Base-by-base conservation (phyloP, 2,113 vertebrate species). In the Calypte anna region DNA sequence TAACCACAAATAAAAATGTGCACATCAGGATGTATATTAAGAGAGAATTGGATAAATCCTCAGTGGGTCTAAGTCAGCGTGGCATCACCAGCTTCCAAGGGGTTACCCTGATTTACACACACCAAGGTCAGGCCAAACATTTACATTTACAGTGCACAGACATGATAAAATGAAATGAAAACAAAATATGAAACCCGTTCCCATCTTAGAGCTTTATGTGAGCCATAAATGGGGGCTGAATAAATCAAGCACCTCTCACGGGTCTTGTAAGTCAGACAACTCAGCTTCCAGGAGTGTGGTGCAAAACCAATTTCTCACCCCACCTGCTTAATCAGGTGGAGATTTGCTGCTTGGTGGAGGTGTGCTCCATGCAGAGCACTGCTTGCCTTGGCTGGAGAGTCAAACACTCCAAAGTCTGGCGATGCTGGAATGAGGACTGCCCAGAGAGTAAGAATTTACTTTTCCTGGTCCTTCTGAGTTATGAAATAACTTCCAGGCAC, bases 131-230 rank as follows among this genome's bases (percentile, higher is more conserved):
- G 69, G 50, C 33, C 83, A 53, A 77, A 43, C 30, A 58, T 89
- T 78, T 63, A 43, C 76, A 81, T 83, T 93, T 91, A 66, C 67
- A 83, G 51, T 36, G 77, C n/a, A 31, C 27, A 93, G 92, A 82
- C 44, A 84, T 25, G 74, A 87, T 86, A 91, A 93, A 95, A 88
- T 40, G 53, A 61, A 93, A 93, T 67, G 70, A 91, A 95, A 93
- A 6, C 63, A 70, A 95, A 91, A 88, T 51, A 46, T 48, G 67
- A 63, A 89, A 36, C 69, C 57, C 1, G 2, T 66, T 76, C 64
- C 85, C 55, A 46, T 90, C 88, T 67, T 63, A 77, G 83, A 88
- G 82, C 55, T 94, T 94, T 92, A 92, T 90, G 66, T 27, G 62
- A 86, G 38, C 33, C 59, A 72, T 63, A 88, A 84, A 90, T 40